These are phyloP conservation scores for Natator depressus DNA, from an alignment of 2,113 vertebrate genomes.

Conservation along the genomic window DNA sequence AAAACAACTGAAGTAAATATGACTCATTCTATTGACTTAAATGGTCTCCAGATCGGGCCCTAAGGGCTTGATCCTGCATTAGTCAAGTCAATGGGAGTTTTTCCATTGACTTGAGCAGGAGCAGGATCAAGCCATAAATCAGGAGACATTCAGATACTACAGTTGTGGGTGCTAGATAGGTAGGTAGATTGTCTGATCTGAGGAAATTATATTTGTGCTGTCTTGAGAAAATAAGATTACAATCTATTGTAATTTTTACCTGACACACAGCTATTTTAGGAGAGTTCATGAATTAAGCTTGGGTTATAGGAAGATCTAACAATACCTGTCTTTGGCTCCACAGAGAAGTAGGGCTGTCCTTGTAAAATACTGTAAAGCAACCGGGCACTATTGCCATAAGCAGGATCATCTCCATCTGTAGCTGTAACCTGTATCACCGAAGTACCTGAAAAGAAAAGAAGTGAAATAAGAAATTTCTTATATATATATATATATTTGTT, in stretches of 20 bases:
- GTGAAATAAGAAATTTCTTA: background rate
- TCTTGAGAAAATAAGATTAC: background rate
- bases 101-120: background rate
- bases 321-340: constrained; percentile 95
- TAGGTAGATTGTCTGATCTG: background rate
- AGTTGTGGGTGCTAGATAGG: background rate
- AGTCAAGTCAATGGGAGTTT: background rate
- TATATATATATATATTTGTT: background rate
- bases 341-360: constrained; percentile 96
- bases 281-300: background rate
- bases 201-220: background rate
- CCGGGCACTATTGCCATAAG: constrained; percentile 87
- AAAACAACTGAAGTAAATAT: background rate
- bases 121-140: background rate
- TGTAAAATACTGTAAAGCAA: constrained; percentile 91
- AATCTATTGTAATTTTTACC: background rate
- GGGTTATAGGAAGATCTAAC: background rate
- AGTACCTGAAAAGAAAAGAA: constrained; percentile 82
- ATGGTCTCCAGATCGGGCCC: background rate
- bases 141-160: background rate
- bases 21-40: background rate
- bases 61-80: background rate
- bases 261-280: background rate
- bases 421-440: constrained; percentile 94
- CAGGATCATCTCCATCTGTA: constrained; percentile 90